Conservation (phyloP, 2,888 invertebrate species). For the Dryomyza anilis region DNA sequence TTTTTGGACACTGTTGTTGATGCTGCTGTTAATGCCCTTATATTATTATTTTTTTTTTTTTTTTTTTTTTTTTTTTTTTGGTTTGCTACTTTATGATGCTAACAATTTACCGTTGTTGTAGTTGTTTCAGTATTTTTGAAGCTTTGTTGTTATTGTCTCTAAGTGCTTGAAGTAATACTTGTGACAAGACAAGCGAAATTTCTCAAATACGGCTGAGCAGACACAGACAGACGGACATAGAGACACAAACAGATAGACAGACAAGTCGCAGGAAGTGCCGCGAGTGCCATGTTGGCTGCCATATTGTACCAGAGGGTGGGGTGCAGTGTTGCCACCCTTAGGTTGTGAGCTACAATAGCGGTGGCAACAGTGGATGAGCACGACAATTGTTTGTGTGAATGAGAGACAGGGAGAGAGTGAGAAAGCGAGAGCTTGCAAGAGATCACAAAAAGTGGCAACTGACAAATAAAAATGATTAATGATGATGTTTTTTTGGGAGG, state of each 20-base stretch:
- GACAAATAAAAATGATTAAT: constrained; percentile 57
- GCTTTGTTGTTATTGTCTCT: neutral
- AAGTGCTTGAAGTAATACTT: constrained; percentile 12
- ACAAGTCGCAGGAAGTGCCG: constrained; percentile 9
- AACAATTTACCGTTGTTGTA: constrained; percentile 1
- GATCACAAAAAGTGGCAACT: constrained; percentile 47
- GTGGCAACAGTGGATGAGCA: neutral
- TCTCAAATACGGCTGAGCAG: neutral
- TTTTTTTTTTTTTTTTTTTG: constrained; percentile 12
- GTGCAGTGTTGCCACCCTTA: neutral
- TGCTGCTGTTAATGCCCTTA: neutral
- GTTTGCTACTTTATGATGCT: neutral
- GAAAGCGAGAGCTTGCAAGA: constrained; percentile 1
- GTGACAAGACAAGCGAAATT: constrained; percentile 13
- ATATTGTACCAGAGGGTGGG: neutral
- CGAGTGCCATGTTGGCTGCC: constrained; percentile 7
- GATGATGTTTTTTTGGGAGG: constrained; percentile 48
- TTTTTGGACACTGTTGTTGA: neutral
- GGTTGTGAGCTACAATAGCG: neutral
- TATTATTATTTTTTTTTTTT: neutral
- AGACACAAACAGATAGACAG: no score
- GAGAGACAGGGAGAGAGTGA: neutral
- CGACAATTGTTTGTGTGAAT: neutral
- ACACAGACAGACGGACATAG: no score
- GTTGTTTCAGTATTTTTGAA: neutral